These are phyloP conservation scores for Doris montereyensis DNA, from an alignment of 2,888 invertebrate genomes.

Conservation along the genomic window DNA sequence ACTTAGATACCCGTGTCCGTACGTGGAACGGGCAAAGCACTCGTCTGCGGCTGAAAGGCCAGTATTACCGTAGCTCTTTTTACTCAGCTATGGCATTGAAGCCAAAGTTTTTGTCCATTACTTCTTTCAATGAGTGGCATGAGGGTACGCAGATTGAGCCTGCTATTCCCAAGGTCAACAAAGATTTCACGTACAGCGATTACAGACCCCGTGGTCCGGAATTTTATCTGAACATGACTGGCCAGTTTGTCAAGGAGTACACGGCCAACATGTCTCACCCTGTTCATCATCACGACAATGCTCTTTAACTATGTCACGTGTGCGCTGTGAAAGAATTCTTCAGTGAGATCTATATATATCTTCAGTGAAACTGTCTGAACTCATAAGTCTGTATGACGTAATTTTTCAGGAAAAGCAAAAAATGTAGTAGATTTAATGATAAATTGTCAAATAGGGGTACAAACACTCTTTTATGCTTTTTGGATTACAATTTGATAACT, in stretches of 20 bases:
- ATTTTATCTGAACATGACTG: conserved; percentile 80
- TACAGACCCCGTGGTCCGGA: conserved; percentile 78
- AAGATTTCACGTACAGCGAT: conserved; percentile 74
- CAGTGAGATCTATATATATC: too few species aligned
- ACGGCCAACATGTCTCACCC: not conserved
- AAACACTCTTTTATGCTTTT: too few species aligned
- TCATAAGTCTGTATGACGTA: too few species aligned
- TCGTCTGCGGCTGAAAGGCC: conserved; percentile 76
- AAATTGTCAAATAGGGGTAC: too few species aligned
- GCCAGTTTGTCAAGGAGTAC: conserved; percentile 45
- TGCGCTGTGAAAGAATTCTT: too few species aligned
- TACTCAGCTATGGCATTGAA: conserved; percentile 77
- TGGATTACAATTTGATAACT: too few species aligned
- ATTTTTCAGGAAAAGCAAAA: too few species aligned
- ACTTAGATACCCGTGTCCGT: conserved; percentile 78
- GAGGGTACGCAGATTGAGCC: conserved; percentile 85
- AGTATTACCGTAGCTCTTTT: conserved; percentile 80
- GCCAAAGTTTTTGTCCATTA: conserved; percentile 78
- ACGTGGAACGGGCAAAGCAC: conserved; percentile 78
- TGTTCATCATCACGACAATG: not conserved
- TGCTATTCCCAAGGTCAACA: conserved; percentile 73
- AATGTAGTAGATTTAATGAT: too few species aligned
- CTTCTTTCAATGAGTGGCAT: conserved; percentile 84
- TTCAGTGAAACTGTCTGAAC: too few species aligned
- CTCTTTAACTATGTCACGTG: too few species aligned